Conservation (phyloP, 2,888 invertebrate genomes). For the Nomada hirtipes region DNA sequence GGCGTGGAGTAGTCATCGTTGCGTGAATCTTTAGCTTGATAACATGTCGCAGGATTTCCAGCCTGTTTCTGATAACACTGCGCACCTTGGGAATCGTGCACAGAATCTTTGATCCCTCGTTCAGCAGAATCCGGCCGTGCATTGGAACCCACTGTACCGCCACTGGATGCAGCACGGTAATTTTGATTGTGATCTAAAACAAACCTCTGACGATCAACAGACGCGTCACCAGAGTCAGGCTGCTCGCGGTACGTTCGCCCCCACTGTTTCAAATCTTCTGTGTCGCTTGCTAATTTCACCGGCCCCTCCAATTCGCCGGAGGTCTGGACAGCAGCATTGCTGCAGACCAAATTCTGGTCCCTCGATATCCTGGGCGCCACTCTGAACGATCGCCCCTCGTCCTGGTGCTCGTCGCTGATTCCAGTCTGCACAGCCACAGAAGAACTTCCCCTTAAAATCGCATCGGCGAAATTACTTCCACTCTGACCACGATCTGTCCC, state of each 20-base stretch:
- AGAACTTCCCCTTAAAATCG: slow-evolving; percentile 56
- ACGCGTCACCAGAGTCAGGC: background rate
- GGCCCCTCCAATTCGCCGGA: slow-evolving; percentile 14
- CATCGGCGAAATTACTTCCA: slow-evolving; percentile 36
- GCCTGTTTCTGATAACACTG: background rate
- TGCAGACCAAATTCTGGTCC: slow-evolving; percentile 37
- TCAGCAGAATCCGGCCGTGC: background rate
- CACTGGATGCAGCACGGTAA: slow-evolving; percentile 28
- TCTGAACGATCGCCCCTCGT: slow-evolving; percentile 56
- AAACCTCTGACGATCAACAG: slow-evolving; percentile 24
- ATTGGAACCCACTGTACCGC: background rate
- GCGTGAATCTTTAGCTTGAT: slow-evolving; percentile 1
- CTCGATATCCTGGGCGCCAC: slow-evolving; percentile 55
- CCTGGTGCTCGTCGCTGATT: slow-evolving; percentile 42
- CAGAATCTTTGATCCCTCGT: background rate
- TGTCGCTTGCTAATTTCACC: background rate
- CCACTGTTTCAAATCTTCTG: slow-evolving; percentile 44
- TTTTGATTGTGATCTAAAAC: slow-evolving; percentile 61
- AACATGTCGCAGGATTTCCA: background rate
- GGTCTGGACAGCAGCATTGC: slow-evolving; percentile 73
- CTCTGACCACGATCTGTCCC: slow-evolving; percentile 4
- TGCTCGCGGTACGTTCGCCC: slow-evolving; percentile 8
- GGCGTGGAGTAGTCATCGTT: slow-evolving; percentile 13
- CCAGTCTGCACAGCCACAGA: slow-evolving; percentile 68
- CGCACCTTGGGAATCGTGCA: background rate